Conservation (phyloP, 2,888 invertebrate species). For the Hydriomena furcata region DNA sequence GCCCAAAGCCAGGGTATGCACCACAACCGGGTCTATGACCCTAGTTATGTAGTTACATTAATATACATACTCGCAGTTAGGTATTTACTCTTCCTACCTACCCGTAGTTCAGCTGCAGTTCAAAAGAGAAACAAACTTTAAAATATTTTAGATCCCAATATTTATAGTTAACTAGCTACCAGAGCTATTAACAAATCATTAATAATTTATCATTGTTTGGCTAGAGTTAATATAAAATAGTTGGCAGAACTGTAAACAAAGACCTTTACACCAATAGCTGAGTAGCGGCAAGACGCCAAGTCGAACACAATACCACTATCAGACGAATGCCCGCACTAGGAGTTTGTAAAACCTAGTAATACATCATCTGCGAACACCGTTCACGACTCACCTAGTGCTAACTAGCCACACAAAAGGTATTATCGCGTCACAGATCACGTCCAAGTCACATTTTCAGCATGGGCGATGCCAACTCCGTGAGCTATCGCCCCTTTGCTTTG, state of each 20-base stretch:
- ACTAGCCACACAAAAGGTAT: slow-evolving; percentile 15
- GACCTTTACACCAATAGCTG: slow-evolving; percentile 54
- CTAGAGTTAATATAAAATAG: slow-evolving; percentile 56
- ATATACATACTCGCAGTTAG: too few relatives aligned
- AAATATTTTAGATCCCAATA: too few relatives aligned
- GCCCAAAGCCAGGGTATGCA: too few relatives aligned
- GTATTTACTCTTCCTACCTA: too few relatives aligned
- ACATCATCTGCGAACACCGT: background rate
- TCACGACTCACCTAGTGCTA: background rate
- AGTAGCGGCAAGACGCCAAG: slow-evolving; percentile 59
- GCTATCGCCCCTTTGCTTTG: slow-evolving; percentile 29
- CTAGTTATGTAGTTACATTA: too few relatives aligned
- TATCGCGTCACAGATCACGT: slow-evolving; percentile 24
- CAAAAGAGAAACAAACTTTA: too few relatives aligned
- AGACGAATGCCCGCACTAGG: slow-evolving; percentile 8
- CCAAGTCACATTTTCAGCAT: slow-evolving; percentile 18
- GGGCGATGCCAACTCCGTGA: slow-evolving; percentile 22
- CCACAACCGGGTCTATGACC: too few relatives aligned
- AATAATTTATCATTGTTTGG: slow-evolving; percentile 47
- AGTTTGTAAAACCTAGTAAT: background rate
- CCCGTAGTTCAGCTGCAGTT: too few relatives aligned
- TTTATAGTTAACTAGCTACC: slow-evolving; percentile 3
- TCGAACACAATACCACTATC: slow-evolving; percentile 37
- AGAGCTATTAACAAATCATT: slow-evolving; percentile 7
- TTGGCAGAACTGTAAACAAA: slow-evolving; percentile 59